Evolutionary conservation across 2,888 invertebrate genomes (phyloP).

Genomic region (Acronicta aceris): DNA sequence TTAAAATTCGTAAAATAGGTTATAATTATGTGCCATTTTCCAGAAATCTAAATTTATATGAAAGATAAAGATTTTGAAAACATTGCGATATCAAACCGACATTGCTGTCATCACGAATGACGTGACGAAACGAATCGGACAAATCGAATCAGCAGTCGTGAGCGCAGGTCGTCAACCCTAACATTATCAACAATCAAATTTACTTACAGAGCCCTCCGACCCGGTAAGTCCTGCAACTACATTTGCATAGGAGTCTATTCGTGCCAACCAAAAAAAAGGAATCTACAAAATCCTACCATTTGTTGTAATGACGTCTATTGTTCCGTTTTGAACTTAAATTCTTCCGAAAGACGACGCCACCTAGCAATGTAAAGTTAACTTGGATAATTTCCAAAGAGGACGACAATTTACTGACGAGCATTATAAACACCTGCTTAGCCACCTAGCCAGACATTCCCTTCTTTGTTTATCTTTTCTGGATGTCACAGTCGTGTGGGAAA

Average conservation of each 20-base stretch:
- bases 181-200: conserved; percentile 83
- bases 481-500: conserved; percentile 48
- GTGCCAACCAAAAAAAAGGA: conserved; percentile 58
- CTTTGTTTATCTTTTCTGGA: conserved; percentile 66
- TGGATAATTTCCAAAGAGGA: conserved; percentile 71
- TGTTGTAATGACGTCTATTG: conserved; percentile 44
- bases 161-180: conserved; percentile 81
- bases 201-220: conserved; percentile 68
- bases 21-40: too few species aligned
- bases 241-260: conserved; percentile 74
- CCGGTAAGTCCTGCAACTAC: conserved; percentile 55
- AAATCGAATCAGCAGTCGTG: conserved; percentile 80
- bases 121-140: conserved; percentile 72
- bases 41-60: too few species aligned
- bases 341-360: conserved; percentile 53
- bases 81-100: conserved; percentile 17
- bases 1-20: not conserved
- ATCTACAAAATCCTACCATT: conserved; percentile 59
- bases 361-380: conserved; percentile 61
- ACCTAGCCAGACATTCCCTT: conserved; percentile 65
- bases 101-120: conserved; percentile 39
- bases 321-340: conserved; percentile 56
- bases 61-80: too few species aligned
- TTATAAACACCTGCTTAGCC: conserved; percentile 73
- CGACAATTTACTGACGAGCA: conserved; percentile 68